A percentile compares a stretch with the other conserved stretches of the same genome.
These are phyloP conservation scores for Alloscopus bannaensis DNA, from an alignment of 2,888 invertebrate species.

Conservation along the genomic window DNA sequence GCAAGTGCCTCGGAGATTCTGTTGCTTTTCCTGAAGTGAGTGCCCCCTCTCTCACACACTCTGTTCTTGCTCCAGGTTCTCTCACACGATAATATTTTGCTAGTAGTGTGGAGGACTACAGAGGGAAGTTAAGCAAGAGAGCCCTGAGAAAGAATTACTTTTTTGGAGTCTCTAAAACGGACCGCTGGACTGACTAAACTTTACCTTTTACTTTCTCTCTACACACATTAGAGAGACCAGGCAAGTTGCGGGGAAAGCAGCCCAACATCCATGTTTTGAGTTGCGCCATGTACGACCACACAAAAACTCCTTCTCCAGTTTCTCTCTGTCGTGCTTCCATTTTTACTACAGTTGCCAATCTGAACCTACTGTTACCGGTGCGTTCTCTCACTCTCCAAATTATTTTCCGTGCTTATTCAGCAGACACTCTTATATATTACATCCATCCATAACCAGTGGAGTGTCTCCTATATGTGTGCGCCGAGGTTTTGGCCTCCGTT, in stretches of 20 bases:
- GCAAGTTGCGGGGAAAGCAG: neutral
- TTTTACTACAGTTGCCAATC: constrained; percentile 13
- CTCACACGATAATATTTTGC: constrained; percentile 49
- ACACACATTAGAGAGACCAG: constrained; percentile 3
- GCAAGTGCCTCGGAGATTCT: constrained; percentile 7
- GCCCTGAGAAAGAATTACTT: too few species aligned
- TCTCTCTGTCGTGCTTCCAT: neutral
- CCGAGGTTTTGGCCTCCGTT: neutral
- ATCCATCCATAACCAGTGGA: neutral
- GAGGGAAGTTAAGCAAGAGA: neutral
- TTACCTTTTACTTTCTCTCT: constrained; percentile 40
- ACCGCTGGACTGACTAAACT: constrained; percentile 47
- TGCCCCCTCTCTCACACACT: neutral
- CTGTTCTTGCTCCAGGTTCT: constrained; percentile 21
- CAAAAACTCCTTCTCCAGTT: constrained; percentile 5
- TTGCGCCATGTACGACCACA: constrained; percentile 38
- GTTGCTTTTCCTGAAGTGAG: constrained; percentile 12
- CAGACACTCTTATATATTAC: constrained; percentile 2
- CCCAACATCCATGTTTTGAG: constrained; percentile 28
- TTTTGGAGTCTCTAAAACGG: constrained; percentile 45
- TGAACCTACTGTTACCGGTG: neutral
- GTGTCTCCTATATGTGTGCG: constrained; percentile 13
- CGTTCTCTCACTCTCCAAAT: constrained; percentile 6
- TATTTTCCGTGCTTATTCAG: constrained; percentile 3
- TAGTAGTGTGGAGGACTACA: constrained; percentile 13